phyloP scores from a whole-genome alignment of 2,113 vertebrate genomes.

The Bos indicus region DNA sequence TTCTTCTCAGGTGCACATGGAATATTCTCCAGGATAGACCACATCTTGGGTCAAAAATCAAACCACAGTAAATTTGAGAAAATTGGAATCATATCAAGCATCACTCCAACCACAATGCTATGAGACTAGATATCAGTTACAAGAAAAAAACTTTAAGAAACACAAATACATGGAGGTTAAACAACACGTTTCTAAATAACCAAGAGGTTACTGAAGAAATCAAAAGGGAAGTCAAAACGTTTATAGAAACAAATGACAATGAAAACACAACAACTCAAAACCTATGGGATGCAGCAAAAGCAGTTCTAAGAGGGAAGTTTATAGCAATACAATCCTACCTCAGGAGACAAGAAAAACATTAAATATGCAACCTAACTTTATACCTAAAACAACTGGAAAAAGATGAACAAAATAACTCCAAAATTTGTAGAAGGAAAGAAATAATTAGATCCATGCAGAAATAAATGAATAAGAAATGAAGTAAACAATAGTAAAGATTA shows the following conservation, averaged over 20 bases:
- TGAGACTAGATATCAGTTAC: neutral
- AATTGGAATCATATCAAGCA: rapidly evolving
- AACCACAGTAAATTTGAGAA: neutral
- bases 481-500: neutral
- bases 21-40: neutral
- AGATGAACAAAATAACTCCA: neutral
- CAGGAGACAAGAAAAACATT: neutral
- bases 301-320: neutral
- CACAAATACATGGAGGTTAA: neutral
- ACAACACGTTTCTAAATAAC: neutral
- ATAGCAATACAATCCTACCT: neutral
- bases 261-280: neutral
- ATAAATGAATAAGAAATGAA: neutral
- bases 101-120: neutral
- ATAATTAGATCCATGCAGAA: neutral
- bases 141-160: neutral
- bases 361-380: neutral
- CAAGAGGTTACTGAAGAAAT: neutral
- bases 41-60: neutral
- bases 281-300: neutral
- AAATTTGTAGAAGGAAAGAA: neutral
- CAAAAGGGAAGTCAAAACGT: neutral
- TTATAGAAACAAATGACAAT: neutral
- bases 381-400: neutral
- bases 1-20: neutral